Evolutionary conservation across 2,113 vertebrate genomes (phyloP).

Genomic region (Hypocryptadius cinnamomeus): DNA sequence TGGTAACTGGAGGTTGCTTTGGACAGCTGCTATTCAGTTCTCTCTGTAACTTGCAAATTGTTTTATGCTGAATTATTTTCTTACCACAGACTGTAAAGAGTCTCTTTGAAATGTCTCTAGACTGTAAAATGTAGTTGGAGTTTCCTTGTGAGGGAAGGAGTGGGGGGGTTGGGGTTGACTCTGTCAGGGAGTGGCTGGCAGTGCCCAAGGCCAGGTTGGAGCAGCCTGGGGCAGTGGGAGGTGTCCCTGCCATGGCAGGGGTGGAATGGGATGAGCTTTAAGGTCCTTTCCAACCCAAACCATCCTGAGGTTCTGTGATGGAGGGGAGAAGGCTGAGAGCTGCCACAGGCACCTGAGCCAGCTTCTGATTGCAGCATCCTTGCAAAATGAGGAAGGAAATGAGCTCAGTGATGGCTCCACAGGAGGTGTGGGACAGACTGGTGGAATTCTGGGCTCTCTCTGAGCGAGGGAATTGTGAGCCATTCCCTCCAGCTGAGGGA

Average conservation of each 20-base stretch:
- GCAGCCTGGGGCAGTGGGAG: background rate
- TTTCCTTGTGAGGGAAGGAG: background rate
- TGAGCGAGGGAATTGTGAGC: background rate
- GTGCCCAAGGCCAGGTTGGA: background rate
- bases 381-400: background rate
- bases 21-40: background rate
- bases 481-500: background rate
- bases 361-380: background rate
- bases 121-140: background rate
- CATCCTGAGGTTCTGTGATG: background rate
- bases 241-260: background rate
- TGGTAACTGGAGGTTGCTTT: conserved; percentile 3
- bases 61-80: background rate
- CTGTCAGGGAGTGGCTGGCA: background rate
- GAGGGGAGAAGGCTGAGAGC: background rate
- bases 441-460: background rate
- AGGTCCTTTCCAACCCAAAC: background rate
- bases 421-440: background rate
- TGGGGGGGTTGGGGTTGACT: background rate
- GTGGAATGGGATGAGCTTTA: background rate
- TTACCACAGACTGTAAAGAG: background rate
- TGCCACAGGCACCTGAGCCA: background rate
- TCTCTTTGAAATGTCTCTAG: background rate
- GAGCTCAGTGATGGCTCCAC: background rate
- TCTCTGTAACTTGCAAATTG: background rate